phyloP scores from a whole-genome alignment of 2,888 invertebrate genomes.

The Falcaria lacertinaria region DNA sequence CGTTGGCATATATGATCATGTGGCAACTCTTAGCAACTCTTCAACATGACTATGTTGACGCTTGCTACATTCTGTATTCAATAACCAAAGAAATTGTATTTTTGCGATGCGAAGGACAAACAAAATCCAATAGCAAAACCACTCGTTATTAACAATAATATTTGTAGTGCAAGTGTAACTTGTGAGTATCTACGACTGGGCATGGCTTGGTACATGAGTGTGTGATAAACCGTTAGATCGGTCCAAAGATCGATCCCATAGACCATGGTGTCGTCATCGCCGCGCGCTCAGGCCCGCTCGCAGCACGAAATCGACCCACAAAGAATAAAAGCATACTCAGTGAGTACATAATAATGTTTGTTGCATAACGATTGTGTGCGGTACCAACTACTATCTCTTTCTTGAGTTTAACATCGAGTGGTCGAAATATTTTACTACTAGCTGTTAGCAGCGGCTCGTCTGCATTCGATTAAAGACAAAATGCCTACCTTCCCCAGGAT shows the following conservation, averaged over 20 bases:
- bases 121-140: background rate
- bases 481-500: no score
- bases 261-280: constrained; percentile 78
- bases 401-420: background rate
- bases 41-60: no score
- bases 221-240: constrained; percentile 40
- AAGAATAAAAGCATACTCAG: constrained; percentile 73
- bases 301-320: constrained; percentile 72
- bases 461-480: no score
- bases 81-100: no score
- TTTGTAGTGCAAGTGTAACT: background rate
- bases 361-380: constrained; percentile 6
- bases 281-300: constrained; percentile 69
- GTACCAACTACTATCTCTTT: constrained; percentile 8
- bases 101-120: background rate
- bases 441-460: no score
- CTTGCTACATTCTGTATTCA: no score
- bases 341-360: constrained; percentile 45
- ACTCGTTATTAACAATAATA: background rate
- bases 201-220: constrained; percentile 6
- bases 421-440: background rate
- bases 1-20: no score
- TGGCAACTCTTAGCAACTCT: no score
- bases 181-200: background rate
- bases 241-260: constrained; percentile 59